phyloP scores from a whole-genome alignment of 2,113 vertebrate genomes.

The rabbit (Oryctolagus cuniculus) region mOryCun1.1 NC_091443.1:7753001-7753500 shows the following conservation, averaged over 20 bases:
- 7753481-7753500: background rate
- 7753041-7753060: background rate
- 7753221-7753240: background rate
- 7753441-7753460: background rate
- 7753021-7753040: background rate
- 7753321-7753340: background rate
- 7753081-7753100: background rate
- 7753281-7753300: background rate
- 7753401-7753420: background rate
- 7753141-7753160: background rate
- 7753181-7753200: background rate
- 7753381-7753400: background rate
- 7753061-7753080: background rate
- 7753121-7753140: background rate
- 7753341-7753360: background rate
- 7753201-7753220: background rate
- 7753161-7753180: background rate
- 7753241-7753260: background rate
- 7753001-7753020: conserved; percentile 6
- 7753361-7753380: background rate
- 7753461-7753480: background rate
- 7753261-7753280: background rate
- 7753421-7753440: background rate
- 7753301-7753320: background rate
- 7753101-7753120: too few relatives aligned